Conservation (phyloP, 2,888 invertebrate species). For the Oconnorella tubifera region DNA sequence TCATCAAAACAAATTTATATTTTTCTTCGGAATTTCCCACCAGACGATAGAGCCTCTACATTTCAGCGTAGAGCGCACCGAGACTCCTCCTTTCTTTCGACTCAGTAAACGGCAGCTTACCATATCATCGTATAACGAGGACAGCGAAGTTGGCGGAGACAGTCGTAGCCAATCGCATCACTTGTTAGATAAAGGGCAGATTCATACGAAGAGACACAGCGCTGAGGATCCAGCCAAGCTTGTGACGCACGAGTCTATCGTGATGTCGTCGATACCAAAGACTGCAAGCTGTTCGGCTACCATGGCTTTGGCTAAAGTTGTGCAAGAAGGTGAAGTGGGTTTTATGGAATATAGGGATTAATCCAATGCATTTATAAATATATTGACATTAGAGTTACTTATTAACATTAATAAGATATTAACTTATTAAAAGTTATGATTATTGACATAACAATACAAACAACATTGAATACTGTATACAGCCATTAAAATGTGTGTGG, state of each 20-base stretch:
- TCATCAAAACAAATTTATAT: no score
- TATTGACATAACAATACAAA: no score
- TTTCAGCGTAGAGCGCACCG: conserved; percentile 91
- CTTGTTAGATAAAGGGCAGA: conserved; percentile 71
- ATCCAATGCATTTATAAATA: background rate
- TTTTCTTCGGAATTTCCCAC: no score
- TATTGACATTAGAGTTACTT: background rate
- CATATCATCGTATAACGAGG: conserved; percentile 34
- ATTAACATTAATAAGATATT: no score
- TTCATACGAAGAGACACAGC: conserved; percentile 84
- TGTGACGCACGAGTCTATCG: conserved; percentile 4
- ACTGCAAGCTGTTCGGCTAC: background rate
- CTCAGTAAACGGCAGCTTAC: conserved; percentile 64
- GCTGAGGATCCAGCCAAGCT: conserved; percentile 39
- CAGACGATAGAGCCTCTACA: conserved; percentile 73
- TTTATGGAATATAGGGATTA: background rate
- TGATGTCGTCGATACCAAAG: conserved; percentile 2
- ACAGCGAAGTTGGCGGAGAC: conserved; percentile 42
- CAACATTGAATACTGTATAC: no score
- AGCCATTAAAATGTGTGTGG: no score
- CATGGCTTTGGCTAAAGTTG: conserved; percentile 3
- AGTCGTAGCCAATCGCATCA: background rate
- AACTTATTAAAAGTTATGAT: no score
- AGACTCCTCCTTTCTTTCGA: conserved; percentile 96
- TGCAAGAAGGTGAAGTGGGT: conserved; percentile 16